phyloP scores from a whole-genome alignment of 1,140 invertebrate genomes.

The Paralvinella palmiformis region DNA sequence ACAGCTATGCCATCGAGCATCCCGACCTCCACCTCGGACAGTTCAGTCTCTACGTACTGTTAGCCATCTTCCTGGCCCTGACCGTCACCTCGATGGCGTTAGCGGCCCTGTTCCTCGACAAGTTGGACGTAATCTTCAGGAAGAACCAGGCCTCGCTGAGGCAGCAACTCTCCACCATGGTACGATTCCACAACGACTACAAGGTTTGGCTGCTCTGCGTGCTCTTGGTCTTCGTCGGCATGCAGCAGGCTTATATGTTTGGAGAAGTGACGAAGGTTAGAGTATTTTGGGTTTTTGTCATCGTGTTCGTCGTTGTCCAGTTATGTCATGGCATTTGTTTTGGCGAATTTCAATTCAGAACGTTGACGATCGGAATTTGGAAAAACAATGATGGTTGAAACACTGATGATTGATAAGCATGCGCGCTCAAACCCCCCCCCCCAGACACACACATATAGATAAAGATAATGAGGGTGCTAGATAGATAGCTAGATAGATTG shows the following conservation, averaged over 20 bases:
- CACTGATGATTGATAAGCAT: too few species aligned
- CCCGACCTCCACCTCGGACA: neutral
- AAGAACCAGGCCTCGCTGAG: slow-evolving; percentile 2
- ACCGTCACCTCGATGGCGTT: slow-evolving; percentile 37
- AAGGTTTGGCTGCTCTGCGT: slow-evolving; percentile 41
- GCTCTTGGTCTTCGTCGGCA: slow-evolving; percentile 39
- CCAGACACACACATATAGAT: too few species aligned
- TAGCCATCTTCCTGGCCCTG: slow-evolving; percentile 39
- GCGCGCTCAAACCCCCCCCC: too few species aligned
- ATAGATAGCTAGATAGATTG: too few species aligned
- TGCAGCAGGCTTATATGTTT: slow-evolving; percentile 46
- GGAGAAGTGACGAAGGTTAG: slow-evolving; percentile 44
- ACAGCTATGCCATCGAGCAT: neutral
- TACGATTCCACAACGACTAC: slow-evolving; percentile 32
- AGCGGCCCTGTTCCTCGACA: slow-evolving; percentile 38
- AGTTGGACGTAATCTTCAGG: slow-evolving; percentile 32
- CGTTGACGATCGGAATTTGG: too few species aligned
- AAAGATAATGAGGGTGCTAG: too few species aligned
- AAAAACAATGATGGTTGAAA: too few species aligned
- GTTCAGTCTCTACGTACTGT: slow-evolving; percentile 26
- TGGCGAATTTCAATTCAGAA: too few species aligned
- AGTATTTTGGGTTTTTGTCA: neutral
- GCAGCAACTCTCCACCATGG: slow-evolving; percentile 15
- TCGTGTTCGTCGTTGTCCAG: too few species aligned
- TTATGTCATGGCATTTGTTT: too few species aligned